Evolutionary conservation across 2,113 vertebrate species (phyloP).

Genomic region (Etia nguti): DNA sequence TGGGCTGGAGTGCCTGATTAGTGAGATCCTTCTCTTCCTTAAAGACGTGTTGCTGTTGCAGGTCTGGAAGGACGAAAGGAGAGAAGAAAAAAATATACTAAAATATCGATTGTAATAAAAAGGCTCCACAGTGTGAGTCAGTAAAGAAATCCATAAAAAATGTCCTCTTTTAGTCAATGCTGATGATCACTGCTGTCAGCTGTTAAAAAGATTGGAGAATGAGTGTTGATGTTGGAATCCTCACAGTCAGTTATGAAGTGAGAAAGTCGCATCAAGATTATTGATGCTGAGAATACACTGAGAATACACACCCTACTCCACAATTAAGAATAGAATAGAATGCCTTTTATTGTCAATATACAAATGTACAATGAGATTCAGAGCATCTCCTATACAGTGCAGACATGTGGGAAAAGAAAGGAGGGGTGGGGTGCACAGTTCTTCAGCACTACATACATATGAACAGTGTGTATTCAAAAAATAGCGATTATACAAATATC

Average conservation of each 20-base stretch:
- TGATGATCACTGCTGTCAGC: neutral
- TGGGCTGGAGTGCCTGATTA: neutral
- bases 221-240: neutral
- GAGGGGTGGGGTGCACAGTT: too few relatives aligned
- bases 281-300: too few relatives aligned
- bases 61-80: neutral
- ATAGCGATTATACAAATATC: neutral
- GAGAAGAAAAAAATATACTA: neutral
- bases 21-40: neutral
- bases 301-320: neutral
- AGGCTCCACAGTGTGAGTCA: neutral
- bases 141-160: neutral
- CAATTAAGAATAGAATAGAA: neutral
- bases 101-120: neutral
- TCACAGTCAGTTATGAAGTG: neutral
- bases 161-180: neutral
- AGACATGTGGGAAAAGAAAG: too few relatives aligned
- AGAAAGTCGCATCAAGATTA: neutral
- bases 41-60: neutral
- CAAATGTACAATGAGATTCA: too few relatives aligned
- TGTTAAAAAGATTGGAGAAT: neutral
- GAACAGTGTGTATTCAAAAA: neutral
- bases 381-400: too few relatives aligned
- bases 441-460: too few relatives aligned
- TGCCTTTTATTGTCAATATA: neutral